Base-by-base conservation (phyloP, 2,797 vertebrate species). In the Paramormyrops hopkinsi region DNA sequence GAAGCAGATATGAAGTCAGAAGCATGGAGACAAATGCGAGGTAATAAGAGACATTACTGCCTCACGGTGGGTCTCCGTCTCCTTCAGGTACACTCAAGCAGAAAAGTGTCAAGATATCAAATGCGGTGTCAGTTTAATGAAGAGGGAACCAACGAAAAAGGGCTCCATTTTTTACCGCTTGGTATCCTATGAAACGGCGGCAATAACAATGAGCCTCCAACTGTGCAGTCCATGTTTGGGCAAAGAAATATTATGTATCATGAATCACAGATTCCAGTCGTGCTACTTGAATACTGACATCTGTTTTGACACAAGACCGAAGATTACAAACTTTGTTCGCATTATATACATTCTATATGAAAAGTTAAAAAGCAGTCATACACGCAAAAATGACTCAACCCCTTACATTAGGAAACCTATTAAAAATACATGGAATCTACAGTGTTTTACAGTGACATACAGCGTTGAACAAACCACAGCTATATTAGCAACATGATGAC, bases 11-110 rank as follows among this genome's bases (percentile, higher is more conserved):
- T 93, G 92, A 93, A 92, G 92, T 91, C 92, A 93, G 91, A 88
- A 89, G 89, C 92, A 93, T 89, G 90, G 90, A 85, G 50, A 90
- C 88, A 89, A 87, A 90, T 86, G 91, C 89, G 54, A 90, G 92
- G 91, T 93, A 93, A 93, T 93, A 92, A 91, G 92, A 93, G 92
- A 91, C 92, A 93, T 93, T 93, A 92, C 91, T 65, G 90, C 92
- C 90, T 51, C 92, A 91, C 90, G 91, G 89, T 92, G 90, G 91
- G 89, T 92, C 90, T 89, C 50, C 89, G 86, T 89, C 90, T 90
- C 90, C 88, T 90, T 92, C 90, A 44, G 79, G 91, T 91, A 90
- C 91, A 92, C 90, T 85, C 89, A 89, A 90, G 90, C 90, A 91
- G 86, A 91, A 88, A 62, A 59, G 65, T 90, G 51, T 82, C 54